Conservation (phyloP, 2,113 vertebrate genomes). For the Athene noctua region DNA sequence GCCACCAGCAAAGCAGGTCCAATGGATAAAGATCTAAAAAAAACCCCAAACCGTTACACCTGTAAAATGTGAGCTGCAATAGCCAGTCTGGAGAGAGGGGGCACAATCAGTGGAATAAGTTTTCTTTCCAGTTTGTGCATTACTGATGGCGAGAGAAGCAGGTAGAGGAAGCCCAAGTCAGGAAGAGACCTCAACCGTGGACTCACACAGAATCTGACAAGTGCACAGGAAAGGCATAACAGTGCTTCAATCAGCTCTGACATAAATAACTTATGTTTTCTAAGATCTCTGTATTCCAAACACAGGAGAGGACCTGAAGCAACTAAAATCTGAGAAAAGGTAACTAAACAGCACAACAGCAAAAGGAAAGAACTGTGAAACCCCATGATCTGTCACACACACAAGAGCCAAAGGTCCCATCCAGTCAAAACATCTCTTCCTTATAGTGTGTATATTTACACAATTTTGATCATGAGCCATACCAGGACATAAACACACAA, state of each 20-base stretch:
- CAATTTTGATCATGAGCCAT: not conserved
- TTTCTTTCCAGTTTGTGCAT: not conserved
- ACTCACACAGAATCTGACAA: not conserved
- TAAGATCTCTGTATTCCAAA: not conserved
- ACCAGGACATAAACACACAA: not conserved
- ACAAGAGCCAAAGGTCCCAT: not conserved
- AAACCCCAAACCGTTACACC: not conserved
- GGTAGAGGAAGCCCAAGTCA: not conserved
- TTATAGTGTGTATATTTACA: not conserved
- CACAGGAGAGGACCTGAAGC: not conserved
- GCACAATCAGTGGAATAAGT: not conserved
- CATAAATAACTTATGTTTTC: not conserved
- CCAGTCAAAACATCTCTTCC: not conserved
- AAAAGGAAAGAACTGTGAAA: not conserved
- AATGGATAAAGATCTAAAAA: not conserved
- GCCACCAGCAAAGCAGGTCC: not conserved
- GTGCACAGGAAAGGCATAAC: not conserved
- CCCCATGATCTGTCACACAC: not conserved
- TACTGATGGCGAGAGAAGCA: not conserved
- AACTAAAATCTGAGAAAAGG: not conserved
- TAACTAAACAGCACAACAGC: not conserved
- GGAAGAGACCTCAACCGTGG: not conserved
- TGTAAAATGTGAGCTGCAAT: not conserved
- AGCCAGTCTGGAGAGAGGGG: not conserved
- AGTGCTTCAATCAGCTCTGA: not conserved